Percentiles rank a stretch among this genome's conserved stretches.
Conservation (phyloP, 1,140 invertebrate species). For the Chrysopa pallens region DNA sequence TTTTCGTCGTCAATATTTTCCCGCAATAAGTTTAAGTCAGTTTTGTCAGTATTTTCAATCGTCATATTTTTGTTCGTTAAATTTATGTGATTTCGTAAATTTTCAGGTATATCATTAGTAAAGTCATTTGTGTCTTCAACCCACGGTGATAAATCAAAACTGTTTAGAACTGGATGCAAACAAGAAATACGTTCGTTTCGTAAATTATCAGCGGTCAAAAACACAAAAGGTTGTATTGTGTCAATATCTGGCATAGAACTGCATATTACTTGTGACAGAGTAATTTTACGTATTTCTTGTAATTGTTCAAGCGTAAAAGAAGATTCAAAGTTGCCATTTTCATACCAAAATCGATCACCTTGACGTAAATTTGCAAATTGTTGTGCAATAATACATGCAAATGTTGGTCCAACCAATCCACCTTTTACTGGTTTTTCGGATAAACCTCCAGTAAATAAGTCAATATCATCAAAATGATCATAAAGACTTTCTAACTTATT, state of each 20-base stretch:
- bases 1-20: too few relatives aligned
- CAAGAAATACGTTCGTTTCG: constrained; percentile 47
- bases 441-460: constrained; percentile 79
- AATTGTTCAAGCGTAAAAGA: constrained; percentile 72
- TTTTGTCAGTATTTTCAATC: too few relatives aligned
- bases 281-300: constrained; percentile 61
- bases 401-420: constrained; percentile 83
- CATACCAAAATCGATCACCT: constrained; percentile 89
- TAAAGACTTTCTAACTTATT: constrained; percentile 46
- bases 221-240: constrained; percentile 54
- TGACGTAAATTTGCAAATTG: constrained; percentile 75
- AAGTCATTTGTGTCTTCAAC: constrained; percentile 15
- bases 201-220: constrained; percentile 41
- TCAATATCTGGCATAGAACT: constrained; percentile 59
- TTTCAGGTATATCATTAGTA: too few relatives aligned
- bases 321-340: constrained; percentile 52
- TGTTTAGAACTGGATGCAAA: constrained; percentile 44
- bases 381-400: constrained; percentile 88
- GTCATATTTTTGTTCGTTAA: too few relatives aligned
- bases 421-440: constrained; percentile 62
- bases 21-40: too few relatives aligned
- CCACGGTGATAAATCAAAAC: constrained; percentile 46
- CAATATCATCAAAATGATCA: constrained; percentile 65
- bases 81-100: too few relatives aligned
- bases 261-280: constrained; percentile 71